Conservation (phyloP, 2,113 vertebrate species). For the Pteropus alecto region DNA sequence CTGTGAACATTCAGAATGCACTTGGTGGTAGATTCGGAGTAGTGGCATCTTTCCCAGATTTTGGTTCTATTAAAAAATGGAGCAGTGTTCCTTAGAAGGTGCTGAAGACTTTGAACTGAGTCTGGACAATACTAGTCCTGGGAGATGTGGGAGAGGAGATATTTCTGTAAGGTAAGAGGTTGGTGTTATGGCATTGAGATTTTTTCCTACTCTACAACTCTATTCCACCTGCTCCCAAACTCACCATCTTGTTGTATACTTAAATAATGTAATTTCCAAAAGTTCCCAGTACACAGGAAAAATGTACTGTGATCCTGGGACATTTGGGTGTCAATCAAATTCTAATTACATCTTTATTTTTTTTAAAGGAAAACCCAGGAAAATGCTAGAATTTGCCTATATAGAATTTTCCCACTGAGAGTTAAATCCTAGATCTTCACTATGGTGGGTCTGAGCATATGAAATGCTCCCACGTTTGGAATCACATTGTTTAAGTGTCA, state of each 20-base stretch:
- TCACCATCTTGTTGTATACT: background rate
- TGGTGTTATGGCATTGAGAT: background rate
- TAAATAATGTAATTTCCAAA: background rate
- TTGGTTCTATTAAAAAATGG: background rate
- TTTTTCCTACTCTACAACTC: background rate
- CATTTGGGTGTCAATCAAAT: background rate
- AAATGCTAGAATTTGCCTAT: background rate
- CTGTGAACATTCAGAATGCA: background rate
- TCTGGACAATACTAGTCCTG: background rate
- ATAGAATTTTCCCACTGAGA: background rate
- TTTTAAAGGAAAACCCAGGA: background rate
- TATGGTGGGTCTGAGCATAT: background rate
- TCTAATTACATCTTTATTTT: background rate
- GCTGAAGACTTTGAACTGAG: background rate
- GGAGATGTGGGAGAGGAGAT: background rate
- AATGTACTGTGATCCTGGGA: background rate
- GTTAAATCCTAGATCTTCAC: background rate
- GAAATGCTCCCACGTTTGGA: background rate
- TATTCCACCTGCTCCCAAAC: background rate
- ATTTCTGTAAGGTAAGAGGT: background rate
- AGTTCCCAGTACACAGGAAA: background rate
- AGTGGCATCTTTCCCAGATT: background rate
- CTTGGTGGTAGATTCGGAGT: background rate
- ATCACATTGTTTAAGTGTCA: background rate
- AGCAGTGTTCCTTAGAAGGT: background rate